Evolutionary conservation across 2,888 invertebrate genomes (phyloP), one percentile per base, ranked within the genome.

Genomic region (Hyppa rectilinea): DNA sequence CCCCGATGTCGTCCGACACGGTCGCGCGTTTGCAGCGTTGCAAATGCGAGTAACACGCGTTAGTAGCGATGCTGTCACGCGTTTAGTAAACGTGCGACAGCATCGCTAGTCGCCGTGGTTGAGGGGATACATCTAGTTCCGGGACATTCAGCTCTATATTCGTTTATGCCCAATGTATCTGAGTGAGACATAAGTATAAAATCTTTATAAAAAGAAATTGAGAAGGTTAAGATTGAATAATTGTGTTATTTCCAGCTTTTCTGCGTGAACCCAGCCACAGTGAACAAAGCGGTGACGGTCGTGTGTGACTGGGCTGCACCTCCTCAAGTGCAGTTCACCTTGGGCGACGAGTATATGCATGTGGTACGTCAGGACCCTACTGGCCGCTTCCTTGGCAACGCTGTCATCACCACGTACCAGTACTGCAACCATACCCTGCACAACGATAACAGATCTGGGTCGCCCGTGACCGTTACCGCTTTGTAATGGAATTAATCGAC

Each of bases 251-350:
- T 92, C 0, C 85, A 95, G 95, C 81, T 95, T 85, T 93, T 82
- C 85, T 95, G 95, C 84, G 58, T 93, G 2, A 92, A 91, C 53
- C 95, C 95, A 1, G 78, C 93, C 1, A 82, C 90, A 2, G 92
- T 95, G 14, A 91, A 91, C 64, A 92, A 91, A 61, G 94, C 89
- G 0, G 88, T 89, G 53, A 91, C 94, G 0, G 86, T 87, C 0
- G 94, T 94, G 0, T 95, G 95, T 85, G 95, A 95, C 81, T 94
- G 94, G 94, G 89, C 82, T 0, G 94, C 94, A 0, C 93, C 95
- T 0, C 95, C 95, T 1, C 92, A 91, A 59, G 93, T 95, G 0
- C 88, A 92, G 69, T 94, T 92, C 78, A 93, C 93, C 0, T 78
- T 95, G 4, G 93, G 92, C 0, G 95, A 95, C 60, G 93, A 93